Conservation (phyloP, 1,140 invertebrate genomes). For the Solenopsis invicta region DNA sequence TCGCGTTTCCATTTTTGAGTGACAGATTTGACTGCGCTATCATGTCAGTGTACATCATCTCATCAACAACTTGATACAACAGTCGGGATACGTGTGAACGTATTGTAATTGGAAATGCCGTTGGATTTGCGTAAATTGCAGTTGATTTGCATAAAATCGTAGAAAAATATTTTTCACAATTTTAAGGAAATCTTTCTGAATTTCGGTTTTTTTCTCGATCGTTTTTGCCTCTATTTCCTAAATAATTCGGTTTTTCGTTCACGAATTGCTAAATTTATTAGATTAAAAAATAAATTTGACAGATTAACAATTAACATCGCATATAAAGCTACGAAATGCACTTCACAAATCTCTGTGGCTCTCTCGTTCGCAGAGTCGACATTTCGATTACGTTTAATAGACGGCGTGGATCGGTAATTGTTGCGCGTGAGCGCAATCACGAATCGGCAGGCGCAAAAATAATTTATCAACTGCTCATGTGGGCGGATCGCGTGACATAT, state of each 20-base stretch:
- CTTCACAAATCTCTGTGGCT: background rate
- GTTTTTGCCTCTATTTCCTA: no score
- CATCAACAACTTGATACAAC: background rate
- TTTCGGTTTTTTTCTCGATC: background rate
- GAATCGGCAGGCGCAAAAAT: background rate
- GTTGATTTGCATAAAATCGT: background rate
- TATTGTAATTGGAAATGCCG: background rate
- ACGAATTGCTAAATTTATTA: no score
- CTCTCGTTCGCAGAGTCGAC: background rate
- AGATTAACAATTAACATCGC: no score
- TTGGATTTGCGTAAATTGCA: background rate
- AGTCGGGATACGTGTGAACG: background rate
- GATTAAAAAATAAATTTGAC: no score
- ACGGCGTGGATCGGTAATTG: background rate
- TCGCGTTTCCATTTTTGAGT: background rate
- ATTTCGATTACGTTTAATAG: background rate
- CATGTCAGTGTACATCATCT: background rate
- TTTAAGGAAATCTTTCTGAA: background rate
- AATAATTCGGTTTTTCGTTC: no score
- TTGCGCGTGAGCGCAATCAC: background rate
- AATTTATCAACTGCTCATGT: constrained; percentile 4
- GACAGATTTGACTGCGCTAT: background rate
- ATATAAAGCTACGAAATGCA: background rate
- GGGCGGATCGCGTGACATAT: background rate
- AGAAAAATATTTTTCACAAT: background rate